Base-by-base conservation (phyloP, 37 sponge, comb jelly and placozoan species). In the Tethya wilhelma region DNA sequence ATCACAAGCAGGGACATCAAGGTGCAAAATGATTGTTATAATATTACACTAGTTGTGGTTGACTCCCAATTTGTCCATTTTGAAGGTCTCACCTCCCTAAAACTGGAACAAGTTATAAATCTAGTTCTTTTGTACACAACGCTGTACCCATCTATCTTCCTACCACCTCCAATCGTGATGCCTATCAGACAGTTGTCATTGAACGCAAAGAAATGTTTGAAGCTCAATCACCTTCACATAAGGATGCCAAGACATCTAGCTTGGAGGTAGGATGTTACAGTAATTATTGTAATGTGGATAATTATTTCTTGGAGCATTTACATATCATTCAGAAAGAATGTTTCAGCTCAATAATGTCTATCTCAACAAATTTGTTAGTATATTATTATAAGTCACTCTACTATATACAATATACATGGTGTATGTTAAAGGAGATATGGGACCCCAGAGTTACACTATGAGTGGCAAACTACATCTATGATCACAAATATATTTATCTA, bases 121-220 rank as follows among this genome's bases (percentile, higher is more conserved):
- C 63, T 8, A 23, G 25, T 25, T 6, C 63, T 49, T 49, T 49
- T 49, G 53, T n/a, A n/a, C n/a, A n/a, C n/a, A n/a, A n/a, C n/a
- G n/a, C n/a, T n/a, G n/a, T n/a, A 60, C 63, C 63, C 22, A 17
- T n/a, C 53, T 49, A 49, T 49, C 63, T 60, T n/a, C 63, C 63
- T 26, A 60, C 28, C 28, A 23, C 63, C 7, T 17, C 11, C 7
- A 25, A 60, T 26, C 63, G 26, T 60, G 26, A 60, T 12, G 63
- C 26, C 63, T 60, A 25, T 26, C 6, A 60, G 28, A 60, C 63
- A n/a, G 28, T 60, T 60, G 63, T 25, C 25, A 23, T 60, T 7
- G 28, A 60, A 26, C 11, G 63, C 6, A 60, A 60, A 23, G 28
- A 8, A n/a, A 26, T 60, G 7, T 17, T 60, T 7, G 25, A 7